These are phyloP conservation scores for Drosophila rubida DNA, from an alignment of 2,888 invertebrate genomes.

Conservation along the genomic window DNA sequence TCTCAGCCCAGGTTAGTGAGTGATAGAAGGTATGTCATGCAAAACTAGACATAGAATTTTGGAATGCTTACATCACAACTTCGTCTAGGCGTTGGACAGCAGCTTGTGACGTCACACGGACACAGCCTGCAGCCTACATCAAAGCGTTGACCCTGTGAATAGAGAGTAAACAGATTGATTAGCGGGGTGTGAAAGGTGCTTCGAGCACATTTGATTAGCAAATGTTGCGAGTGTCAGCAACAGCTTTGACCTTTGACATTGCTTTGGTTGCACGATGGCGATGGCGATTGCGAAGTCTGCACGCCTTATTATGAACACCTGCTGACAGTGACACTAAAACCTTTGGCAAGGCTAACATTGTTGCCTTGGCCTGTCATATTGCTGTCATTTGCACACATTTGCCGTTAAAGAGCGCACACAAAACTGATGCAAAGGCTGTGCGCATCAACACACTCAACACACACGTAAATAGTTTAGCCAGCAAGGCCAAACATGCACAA, in stretches of 20 bases:
- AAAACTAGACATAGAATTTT: neutral
- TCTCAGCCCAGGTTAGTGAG: neutral
- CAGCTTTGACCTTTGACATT: constrained; percentile 61
- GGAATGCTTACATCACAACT: neutral
- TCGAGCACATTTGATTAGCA: constrained; percentile 53
- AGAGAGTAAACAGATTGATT: constrained; percentile 17
- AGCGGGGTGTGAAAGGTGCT: constrained; percentile 19
- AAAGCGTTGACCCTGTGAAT: neutral
- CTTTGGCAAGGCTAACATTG: constrained; percentile 63
- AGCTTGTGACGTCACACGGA: neutral
- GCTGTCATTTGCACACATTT: constrained; percentile 75
- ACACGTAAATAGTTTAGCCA: constrained; percentile 67
- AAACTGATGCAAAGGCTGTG: constrained; percentile 62
- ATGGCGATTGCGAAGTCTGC: constrained; percentile 4
- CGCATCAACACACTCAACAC: constrained; percentile 23
- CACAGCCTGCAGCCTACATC: neutral
- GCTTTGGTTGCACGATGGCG: constrained; percentile 19
- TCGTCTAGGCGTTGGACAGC: neutral
- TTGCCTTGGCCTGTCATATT: constrained; percentile 67
- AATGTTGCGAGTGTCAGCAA: constrained; percentile 46
- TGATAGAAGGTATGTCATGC: neutral
- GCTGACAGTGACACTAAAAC: constrained; percentile 76
- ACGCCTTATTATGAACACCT: constrained; percentile 68
- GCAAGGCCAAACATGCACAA: constrained; percentile 37
- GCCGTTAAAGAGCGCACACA: constrained; percentile 59